Evolutionary conservation across 2,797 vertebrate species (phyloP).

Genomic region (Benthosema pterotum): DNA sequence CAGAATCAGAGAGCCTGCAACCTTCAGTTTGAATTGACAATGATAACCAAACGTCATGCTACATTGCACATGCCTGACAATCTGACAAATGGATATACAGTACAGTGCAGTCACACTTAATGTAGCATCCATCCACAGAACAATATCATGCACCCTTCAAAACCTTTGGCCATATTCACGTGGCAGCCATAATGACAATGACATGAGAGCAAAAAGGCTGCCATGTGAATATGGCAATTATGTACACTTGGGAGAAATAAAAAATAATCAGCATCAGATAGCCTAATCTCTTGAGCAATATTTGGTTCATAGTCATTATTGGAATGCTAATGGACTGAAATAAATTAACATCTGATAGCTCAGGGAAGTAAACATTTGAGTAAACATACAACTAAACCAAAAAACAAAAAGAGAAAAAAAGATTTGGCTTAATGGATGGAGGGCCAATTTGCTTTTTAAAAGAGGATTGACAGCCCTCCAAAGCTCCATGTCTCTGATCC

Average conservation of each 20-base stretch:
- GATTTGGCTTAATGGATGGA: conserved; percentile 42
- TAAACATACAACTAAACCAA: conserved; percentile 61
- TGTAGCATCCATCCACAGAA: conserved; percentile 53
- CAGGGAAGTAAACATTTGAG: conserved; percentile 64
- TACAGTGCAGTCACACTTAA: conserved; percentile 4
- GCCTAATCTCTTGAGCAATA: conserved; percentile 73
- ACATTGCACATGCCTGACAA: conserved; percentile 21
- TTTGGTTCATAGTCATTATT: conserved; percentile 71
- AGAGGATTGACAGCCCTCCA: conserved; percentile 46
- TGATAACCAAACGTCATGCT: conserved; percentile 43
- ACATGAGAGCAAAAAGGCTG: too few relatives aligned
- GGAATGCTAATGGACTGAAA: conserved; percentile 70
- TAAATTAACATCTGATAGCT: conserved; percentile 39
- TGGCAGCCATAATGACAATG: too few relatives aligned
- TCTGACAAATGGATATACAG: conserved; percentile 34
- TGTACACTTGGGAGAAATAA: conserved; percentile 29
- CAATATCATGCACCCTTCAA: conserved; percentile 44
- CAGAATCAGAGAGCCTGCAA: conserved; percentile 60
- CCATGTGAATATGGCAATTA: conserved; percentile 6
- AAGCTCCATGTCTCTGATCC: conserved; percentile 69
- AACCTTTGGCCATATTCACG: conserved; percentile 20
- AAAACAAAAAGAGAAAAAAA: not conserved
- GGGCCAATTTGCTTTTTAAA: conserved; percentile 52
- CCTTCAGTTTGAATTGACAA: conserved; percentile 48
- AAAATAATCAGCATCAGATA: conserved; percentile 34